phyloP scores from a whole-genome alignment of 2,888 invertebrate genomes.

The Molorchus minor region DNA sequence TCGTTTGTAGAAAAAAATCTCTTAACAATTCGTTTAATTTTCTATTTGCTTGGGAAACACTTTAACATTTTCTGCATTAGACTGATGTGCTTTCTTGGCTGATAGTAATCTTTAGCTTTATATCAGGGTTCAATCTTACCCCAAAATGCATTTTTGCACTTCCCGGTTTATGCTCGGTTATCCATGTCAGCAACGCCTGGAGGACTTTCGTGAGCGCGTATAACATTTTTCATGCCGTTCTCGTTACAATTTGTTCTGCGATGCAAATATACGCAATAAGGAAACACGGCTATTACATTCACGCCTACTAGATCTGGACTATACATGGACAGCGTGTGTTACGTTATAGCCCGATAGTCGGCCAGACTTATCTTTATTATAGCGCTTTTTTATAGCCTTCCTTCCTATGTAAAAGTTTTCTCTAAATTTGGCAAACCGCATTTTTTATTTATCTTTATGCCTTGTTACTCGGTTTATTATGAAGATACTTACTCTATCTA shows the following conservation, averaged over 20 bases:
- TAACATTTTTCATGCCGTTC: conserved; percentile 32
- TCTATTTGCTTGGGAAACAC: no score
- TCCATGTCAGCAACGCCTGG: conserved; percentile 27
- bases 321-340: conserved; percentile 50
- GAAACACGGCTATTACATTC: conserved; percentile 53
- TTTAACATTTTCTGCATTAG: no score
- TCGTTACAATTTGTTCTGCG: conserved; percentile 49
- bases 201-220: conserved; percentile 35
- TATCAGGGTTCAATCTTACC: no score
- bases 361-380: conserved; percentile 49
- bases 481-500: conserved; percentile 29
- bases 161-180: conserved; percentile 11
- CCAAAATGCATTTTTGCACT: conserved; percentile 3
- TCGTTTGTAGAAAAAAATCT: no score
- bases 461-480: conserved; percentile 24
- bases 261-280: conserved; percentile 56
- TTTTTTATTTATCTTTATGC: conserved; percentile 24
- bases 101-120: no score
- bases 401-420: conserved; percentile 31
- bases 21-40: no score
- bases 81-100: no score
- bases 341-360: conserved; percentile 32
- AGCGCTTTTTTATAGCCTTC: conserved; percentile 33
- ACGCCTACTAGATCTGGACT: conserved; percentile 52
- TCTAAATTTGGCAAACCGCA: conserved; percentile 30